These are phyloP conservation scores for Drosophila pegasa DNA, from an alignment of 2,888 invertebrate genomes.

Conservation along the genomic window DNA sequence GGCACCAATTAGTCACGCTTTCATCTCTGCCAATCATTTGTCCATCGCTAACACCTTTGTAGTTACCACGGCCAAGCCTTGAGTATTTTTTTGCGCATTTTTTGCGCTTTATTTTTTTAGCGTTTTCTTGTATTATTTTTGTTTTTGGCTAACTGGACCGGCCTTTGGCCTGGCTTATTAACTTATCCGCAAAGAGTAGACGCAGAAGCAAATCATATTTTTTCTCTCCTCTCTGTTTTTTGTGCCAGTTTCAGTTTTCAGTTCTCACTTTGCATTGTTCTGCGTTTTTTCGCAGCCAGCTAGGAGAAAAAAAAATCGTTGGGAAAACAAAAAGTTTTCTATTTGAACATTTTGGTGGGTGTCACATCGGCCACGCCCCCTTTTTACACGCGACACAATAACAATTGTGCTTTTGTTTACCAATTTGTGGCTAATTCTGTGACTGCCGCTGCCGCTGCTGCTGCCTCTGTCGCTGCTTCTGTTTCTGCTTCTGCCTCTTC, in stretches of 20 bases:
- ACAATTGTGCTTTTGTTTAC: conserved; percentile 77
- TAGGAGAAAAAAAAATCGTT: conserved; percentile 25
- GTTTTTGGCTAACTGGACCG: conserved; percentile 38
- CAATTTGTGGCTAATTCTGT: conserved; percentile 65
- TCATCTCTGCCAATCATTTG: conserved; percentile 34
- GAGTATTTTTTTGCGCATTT: background rate
- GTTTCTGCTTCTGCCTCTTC: background rate
- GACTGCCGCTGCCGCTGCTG: background rate
- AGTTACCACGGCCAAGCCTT: conserved; percentile 19
- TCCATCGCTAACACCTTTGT: conserved; percentile 29
- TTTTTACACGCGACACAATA: conserved; percentile 1
- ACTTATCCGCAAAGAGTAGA: conserved; percentile 31
- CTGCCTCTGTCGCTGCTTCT: background rate
- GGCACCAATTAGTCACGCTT: conserved; percentile 24
- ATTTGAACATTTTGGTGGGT: conserved; percentile 65
- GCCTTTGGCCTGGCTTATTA: conserved; percentile 52
- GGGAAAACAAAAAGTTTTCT: conserved; percentile 57
- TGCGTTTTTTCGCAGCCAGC: conserved; percentile 21
- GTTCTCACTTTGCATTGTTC: conserved; percentile 61
- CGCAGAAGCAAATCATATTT: conserved; percentile 38
- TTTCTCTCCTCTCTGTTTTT: conserved; percentile 24
- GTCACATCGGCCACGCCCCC: conserved; percentile 49
- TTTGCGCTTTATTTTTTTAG: background rate
- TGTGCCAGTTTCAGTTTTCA: conserved; percentile 59
- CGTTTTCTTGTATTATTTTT: background rate